Evolutionary conservation across 2,797 vertebrate species (phyloP).

Genomic region (Xerus rutilus): DNA sequence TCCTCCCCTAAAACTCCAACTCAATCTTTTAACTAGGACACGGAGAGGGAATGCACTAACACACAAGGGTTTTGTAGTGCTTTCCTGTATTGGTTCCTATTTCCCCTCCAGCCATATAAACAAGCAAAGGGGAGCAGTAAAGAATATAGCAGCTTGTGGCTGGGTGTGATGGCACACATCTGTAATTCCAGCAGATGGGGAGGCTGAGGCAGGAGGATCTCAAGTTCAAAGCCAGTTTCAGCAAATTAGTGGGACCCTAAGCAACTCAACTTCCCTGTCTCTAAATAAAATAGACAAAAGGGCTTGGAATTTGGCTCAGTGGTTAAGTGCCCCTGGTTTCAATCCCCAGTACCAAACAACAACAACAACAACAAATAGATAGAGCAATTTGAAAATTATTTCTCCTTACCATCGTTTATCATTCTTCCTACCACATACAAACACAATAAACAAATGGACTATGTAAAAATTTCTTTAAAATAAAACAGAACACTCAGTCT

Average conservation of each 20-base stretch:
- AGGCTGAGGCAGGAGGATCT: no score
- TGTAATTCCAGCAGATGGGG: no score
- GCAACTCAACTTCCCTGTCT: no score
- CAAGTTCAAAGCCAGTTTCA: no score
- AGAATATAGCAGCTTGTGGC: background rate
- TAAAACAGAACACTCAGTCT: background rate
- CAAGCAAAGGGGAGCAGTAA: background rate
- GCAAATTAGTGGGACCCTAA: no score
- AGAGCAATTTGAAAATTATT: background rate
- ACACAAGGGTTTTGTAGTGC: fast-evolving
- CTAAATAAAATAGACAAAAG: no score
- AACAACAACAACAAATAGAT: no score
- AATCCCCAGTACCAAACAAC: no score
- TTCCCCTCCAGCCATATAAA: background rate
- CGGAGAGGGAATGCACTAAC: background rate
- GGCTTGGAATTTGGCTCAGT: no score
- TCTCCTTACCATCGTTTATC: background rate
- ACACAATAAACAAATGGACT: background rate
- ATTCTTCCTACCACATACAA: background rate
- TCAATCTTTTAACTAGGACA: background rate
- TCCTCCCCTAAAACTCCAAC: background rate
- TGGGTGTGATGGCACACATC: no score
- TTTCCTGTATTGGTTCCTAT: background rate
- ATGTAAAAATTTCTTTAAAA: background rate
- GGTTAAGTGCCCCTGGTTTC: no score